phyloP scores from a whole-genome alignment of 2,797 vertebrate species.

The Decapterus maruadsi region DNA sequence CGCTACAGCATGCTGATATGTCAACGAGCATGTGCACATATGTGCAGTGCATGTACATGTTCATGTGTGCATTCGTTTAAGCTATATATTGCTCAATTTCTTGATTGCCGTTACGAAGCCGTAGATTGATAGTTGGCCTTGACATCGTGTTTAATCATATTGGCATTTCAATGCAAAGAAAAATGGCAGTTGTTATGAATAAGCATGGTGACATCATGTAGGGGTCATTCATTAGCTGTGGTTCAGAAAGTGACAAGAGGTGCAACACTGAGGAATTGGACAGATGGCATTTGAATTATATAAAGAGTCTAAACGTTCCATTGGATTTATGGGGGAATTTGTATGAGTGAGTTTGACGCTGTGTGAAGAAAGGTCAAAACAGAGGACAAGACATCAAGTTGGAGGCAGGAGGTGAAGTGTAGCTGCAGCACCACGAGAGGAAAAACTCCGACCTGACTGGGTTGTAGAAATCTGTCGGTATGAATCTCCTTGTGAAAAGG shows the following conservation, averaged over 20 bases:
- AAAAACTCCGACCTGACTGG: not conserved
- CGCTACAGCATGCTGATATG: constrained; percentile 51
- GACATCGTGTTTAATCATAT: constrained; percentile 81
- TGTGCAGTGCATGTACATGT: constrained; percentile 36
- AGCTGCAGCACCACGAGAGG: not conserved
- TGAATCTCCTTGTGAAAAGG: not conserved
- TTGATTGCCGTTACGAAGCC: constrained; percentile 79
- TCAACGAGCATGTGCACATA: constrained; percentile 17
- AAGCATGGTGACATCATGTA: constrained; percentile 81
- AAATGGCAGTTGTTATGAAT: constrained; percentile 81
- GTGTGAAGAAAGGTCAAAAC: constrained; percentile 11
- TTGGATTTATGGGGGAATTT: not conserved
- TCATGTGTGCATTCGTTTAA: constrained; percentile 47
- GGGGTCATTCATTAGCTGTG: constrained; percentile 74
- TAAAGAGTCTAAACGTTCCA: not conserved
- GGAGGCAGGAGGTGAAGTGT: not conserved
- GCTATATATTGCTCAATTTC: constrained; percentile 68
- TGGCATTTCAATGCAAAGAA: constrained; percentile 80
- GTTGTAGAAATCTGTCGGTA: not conserved
- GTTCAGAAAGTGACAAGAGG: constrained; percentile 44
- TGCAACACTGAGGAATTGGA: constrained; percentile 30
- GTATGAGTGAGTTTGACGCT: constrained; percentile 2
- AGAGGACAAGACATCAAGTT: not conserved
- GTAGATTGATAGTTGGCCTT: constrained; percentile 82
- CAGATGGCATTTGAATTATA: constrained; percentile 12